These are phyloP conservation scores for Euwallacea similis DNA, from an alignment of 1,140 invertebrate species.

Conservation along the genomic window DNA sequence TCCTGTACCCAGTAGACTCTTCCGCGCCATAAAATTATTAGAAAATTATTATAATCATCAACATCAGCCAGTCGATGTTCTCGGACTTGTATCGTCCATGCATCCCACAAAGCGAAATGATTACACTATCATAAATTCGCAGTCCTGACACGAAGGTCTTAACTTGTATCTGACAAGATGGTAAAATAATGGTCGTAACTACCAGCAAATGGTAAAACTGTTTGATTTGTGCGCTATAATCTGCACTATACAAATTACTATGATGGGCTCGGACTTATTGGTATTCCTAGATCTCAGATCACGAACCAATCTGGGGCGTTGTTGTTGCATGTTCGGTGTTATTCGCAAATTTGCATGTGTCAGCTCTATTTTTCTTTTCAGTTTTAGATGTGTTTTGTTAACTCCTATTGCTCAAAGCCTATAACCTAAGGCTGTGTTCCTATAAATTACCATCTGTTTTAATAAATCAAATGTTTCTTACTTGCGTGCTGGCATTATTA, in stretches of 20 bases:
- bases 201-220: constrained; percentile 27
- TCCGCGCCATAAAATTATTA: constrained; percentile 10
- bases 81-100: constrained; percentile 22
- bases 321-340: background rate
- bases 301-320: constrained; percentile 11
- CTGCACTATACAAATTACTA: constrained; percentile 24
- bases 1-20: background rate
- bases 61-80: constrained; percentile 9
- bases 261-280: constrained; percentile 12
- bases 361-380: background rate
- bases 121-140: constrained; percentile 35
- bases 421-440: too few species aligned
- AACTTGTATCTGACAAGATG: constrained; percentile 36
- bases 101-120: constrained; percentile 32
- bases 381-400: background rate
- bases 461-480: constrained; percentile 5
- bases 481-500: constrained; percentile 4
- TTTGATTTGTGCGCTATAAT: constrained; percentile 35
- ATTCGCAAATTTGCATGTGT: background rate
- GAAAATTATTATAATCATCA: constrained; percentile 25
- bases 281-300: constrained; percentile 8
- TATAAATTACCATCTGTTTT: background rate
- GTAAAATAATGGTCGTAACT: constrained; percentile 30
- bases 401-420: too few species aligned
- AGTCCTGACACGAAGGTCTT: constrained; percentile 31